Evolutionary conservation across 2,797 vertebrate species (phyloP).

Genomic region (Tauraco hartlaubi): DNA sequence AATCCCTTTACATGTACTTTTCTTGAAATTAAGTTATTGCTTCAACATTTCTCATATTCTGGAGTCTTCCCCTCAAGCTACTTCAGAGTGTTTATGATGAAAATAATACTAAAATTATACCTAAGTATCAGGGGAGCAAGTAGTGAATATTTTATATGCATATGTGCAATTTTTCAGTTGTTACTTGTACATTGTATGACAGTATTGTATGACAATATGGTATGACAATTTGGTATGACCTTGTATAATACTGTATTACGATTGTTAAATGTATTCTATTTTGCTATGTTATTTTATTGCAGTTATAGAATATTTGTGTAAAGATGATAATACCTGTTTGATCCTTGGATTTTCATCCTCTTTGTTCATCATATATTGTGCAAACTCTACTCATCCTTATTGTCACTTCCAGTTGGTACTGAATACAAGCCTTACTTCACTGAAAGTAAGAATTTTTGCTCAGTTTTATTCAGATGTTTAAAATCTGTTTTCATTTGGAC

Average conservation of each 20-base stretch:
- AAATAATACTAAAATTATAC: not conserved
- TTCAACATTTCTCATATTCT: not conserved
- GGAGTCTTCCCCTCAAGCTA: not conserved
- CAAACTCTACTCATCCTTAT: not conserved
- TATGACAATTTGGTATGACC: not conserved
- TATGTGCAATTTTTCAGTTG: not conserved
- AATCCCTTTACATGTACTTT: not conserved
- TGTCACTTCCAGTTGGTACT: not conserved
- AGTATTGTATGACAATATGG: not conserved
- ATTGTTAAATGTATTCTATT: not conserved
- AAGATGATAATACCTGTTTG: not conserved
- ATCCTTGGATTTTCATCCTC: not conserved
- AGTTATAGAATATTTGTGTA: not conserved
- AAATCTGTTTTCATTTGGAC: not conserved
- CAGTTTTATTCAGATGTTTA: not conserved
- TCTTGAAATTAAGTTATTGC: not conserved
- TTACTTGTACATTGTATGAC: not conserved
- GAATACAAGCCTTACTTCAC: not conserved
- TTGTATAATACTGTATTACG: not conserved
- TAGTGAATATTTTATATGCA: not conserved
- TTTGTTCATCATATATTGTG: not conserved
- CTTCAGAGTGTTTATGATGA: not conserved
- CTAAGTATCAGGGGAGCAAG: not conserved
- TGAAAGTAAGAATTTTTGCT: not conserved
- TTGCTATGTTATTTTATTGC: not conserved